A percentile compares a stretch with the other conserved stretches of the same genome.
Conservation (phyloP, 2,888 invertebrate species). For the Sinotaia quadrata region DNA sequence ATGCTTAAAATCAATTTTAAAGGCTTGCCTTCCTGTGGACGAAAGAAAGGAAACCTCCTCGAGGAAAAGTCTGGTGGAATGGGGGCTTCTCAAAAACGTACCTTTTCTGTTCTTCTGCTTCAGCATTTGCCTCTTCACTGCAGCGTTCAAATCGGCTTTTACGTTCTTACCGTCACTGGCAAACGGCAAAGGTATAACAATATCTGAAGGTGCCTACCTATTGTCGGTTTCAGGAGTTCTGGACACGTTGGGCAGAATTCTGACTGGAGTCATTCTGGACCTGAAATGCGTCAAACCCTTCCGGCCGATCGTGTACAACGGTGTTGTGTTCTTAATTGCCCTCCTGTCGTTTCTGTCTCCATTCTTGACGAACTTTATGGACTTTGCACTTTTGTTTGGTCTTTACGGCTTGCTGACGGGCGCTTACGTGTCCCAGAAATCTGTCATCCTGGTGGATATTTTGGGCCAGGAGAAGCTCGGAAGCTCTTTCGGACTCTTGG, state of each 20-base stretch:
- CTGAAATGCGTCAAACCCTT: slow-evolving; percentile 46
- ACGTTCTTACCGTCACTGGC: slow-evolving; percentile 59
- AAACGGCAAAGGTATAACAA: slow-evolving; percentile 43
- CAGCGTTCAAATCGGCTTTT: slow-evolving; percentile 44
- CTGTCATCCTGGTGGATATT: slow-evolving; percentile 59
- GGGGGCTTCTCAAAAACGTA: slow-evolving; percentile 34
- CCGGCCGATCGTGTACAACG: slow-evolving; percentile 52
- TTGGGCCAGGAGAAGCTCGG: slow-evolving; percentile 55
- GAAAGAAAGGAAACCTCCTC: not conserved
- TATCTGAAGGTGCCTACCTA: slow-evolving; percentile 50
- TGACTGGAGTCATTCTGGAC: slow-evolving; percentile 50
- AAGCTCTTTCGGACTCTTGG: slow-evolving; percentile 57
- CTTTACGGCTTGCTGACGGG: slow-evolving; percentile 59
- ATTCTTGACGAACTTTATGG: slow-evolving; percentile 36
- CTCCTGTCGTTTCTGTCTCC: slow-evolving; percentile 50
- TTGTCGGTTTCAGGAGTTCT: slow-evolving; percentile 52
- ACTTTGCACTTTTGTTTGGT: slow-evolving; percentile 44
- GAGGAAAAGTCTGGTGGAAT: slow-evolving; percentile 35
- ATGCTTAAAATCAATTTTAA: not conserved
- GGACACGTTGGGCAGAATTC: slow-evolving; percentile 50
- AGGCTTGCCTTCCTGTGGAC: slow-evolving; percentile 31
- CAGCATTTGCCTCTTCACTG: slow-evolving; percentile 38
- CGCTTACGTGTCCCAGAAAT: slow-evolving; percentile 61
- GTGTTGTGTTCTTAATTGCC: slow-evolving; percentile 48
- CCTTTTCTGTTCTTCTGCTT: slow-evolving; percentile 39